These are phyloP conservation scores for Agriopis marginaria DNA, from an alignment of 2,888 invertebrate genomes.

Conservation along the genomic window DNA sequence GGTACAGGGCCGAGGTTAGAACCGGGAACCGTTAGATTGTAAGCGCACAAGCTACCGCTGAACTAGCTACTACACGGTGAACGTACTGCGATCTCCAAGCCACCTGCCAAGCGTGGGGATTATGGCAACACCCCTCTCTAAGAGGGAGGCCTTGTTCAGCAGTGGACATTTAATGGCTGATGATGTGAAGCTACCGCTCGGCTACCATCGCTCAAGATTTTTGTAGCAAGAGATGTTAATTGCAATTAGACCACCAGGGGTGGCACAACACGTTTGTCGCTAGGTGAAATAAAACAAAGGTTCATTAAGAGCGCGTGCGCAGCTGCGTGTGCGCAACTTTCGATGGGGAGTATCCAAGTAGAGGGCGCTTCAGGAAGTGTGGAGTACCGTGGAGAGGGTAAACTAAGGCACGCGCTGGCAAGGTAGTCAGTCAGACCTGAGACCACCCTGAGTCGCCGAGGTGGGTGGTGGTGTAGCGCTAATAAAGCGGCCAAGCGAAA, in stretches of 20 bases:
- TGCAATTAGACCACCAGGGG: constrained; percentile 26
- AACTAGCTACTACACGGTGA: too few relatives aligned
- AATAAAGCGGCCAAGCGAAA: too few relatives aligned
- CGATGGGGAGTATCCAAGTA: constrained; percentile 38
- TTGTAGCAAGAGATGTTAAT: background rate
- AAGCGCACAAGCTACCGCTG: too few relatives aligned
- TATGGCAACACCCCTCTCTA: too few relatives aligned
- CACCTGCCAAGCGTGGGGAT: too few relatives aligned
- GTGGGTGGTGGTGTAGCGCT: constrained; percentile 29
- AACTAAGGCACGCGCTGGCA: constrained; percentile 71
- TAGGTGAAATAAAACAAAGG: constrained; percentile 65
- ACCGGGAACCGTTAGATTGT: too few relatives aligned
- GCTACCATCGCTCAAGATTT: background rate
- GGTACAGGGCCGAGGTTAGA: too few relatives aligned
- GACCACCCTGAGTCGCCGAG: constrained; percentile 45
- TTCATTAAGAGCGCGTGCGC: constrained; percentile 77
- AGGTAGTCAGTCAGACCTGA: constrained; percentile 48
- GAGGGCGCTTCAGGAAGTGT: constrained; percentile 52
- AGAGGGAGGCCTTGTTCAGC: too few relatives aligned
- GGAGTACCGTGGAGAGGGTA: constrained; percentile 64
- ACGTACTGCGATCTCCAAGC: too few relatives aligned
- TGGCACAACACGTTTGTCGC: constrained; percentile 14
- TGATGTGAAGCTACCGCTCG: too few relatives aligned
- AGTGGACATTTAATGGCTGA: too few relatives aligned
- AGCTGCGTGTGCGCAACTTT: constrained; percentile 66